These are phyloP conservation scores for Neocrepidodera transversa DNA, from an alignment of 2,888 invertebrate genomes.

Conservation along the genomic window DNA sequence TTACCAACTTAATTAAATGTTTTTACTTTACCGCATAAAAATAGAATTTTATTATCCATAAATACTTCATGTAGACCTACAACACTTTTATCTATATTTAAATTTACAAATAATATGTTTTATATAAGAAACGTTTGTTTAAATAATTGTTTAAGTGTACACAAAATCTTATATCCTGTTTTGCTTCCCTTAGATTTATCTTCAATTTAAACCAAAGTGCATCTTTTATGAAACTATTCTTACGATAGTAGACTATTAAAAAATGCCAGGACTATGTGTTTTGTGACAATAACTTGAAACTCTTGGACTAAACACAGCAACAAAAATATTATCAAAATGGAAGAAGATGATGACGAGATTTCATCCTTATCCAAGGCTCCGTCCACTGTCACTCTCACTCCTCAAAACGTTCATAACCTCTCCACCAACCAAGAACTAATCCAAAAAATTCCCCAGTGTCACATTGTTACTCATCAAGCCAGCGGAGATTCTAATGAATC, in stretches of 20 bases:
- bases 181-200: neutral
- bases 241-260: slow-evolving; percentile 2
- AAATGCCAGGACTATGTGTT: slow-evolving; percentile 14
- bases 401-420: slow-evolving; percentile 51
- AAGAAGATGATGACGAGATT: slow-evolving; percentile 58
- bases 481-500: slow-evolving; percentile 68
- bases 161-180: neutral
- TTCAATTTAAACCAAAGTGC: slow-evolving; percentile 8
- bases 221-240: neutral
- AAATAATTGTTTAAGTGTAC: neutral
- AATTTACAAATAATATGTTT: too few relatives aligned
- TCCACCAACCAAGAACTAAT: slow-evolving; percentile 36
- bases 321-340: slow-evolving; percentile 48
- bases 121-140: too few relatives aligned
- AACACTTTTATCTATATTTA: neutral
- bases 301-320: slow-evolving; percentile 1
- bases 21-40: neutral
- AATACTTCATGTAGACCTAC: neutral
- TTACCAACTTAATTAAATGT: too few relatives aligned
- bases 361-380: slow-evolving; percentile 54
- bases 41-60: neutral
- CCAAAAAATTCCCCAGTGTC: slow-evolving; percentile 56
- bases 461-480: slow-evolving; percentile 61
- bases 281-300: slow-evolving; percentile 31
- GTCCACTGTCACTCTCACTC: slow-evolving; percentile 56